Evolutionary conservation across 2,888 invertebrate species (phyloP).

Genomic region (Allacma fusca): DNA sequence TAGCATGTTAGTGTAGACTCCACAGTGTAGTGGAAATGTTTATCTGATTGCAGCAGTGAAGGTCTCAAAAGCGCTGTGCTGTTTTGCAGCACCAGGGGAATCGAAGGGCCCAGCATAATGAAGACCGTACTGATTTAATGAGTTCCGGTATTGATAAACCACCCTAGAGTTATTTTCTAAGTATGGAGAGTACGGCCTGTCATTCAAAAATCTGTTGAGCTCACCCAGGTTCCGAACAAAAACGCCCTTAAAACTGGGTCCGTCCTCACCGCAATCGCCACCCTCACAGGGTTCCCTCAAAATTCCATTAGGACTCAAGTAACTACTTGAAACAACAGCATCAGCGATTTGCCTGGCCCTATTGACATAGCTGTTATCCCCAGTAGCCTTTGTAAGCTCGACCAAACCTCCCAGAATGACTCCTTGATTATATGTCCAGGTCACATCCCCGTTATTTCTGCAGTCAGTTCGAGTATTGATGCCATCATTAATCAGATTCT

Average conservation of each 20-base stretch:
- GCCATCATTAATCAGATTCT: constrained; percentile 57
- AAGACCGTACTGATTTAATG: constrained; percentile 58
- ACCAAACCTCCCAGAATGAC: constrained; percentile 48
- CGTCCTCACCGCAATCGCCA: constrained; percentile 53
- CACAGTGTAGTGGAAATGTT: not conserved
- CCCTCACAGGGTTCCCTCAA: constrained; percentile 57
- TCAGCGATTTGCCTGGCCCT: constrained; percentile 57
- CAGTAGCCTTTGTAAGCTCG: constrained; percentile 51
- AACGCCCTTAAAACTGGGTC: constrained; percentile 48
- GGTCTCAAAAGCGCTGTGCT: constrained; percentile 56
- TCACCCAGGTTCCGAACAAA: constrained; percentile 59
- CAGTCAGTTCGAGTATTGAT: constrained; percentile 48
- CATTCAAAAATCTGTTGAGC: constrained; percentile 49
- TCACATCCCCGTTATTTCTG: constrained; percentile 50
- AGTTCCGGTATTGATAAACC: constrained; percentile 51
- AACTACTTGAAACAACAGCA: constrained; percentile 50
- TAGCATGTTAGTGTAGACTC: too few species aligned
- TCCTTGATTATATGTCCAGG: constrained; percentile 60
- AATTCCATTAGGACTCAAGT: constrained; percentile 52
- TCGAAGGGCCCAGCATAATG: constrained; percentile 56
- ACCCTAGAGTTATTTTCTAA: constrained; percentile 48
- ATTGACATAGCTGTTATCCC: constrained; percentile 46
- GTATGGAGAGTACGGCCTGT: constrained; percentile 53
- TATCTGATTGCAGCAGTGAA: constrained; percentile 21
- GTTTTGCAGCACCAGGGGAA: constrained; percentile 50